Evolutionary conservation across 2,888 invertebrate species (phyloP), one percentile per base, ranked within the genome.

Genomic region (Dusona sp.): DNA sequence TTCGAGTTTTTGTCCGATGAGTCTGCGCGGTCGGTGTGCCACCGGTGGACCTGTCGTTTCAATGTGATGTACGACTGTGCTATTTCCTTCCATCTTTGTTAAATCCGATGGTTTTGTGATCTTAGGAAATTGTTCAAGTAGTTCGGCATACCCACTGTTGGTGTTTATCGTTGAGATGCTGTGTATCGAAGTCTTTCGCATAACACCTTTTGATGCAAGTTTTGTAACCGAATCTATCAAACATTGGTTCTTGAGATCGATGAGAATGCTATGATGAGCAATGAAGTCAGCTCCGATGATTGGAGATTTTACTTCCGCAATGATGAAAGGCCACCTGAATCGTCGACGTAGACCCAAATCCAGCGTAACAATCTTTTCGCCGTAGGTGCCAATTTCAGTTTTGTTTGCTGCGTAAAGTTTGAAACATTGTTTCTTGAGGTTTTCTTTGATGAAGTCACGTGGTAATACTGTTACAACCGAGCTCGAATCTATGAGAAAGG

Each of bases 271-370:
- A 25, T 86, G 42, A 25, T 86, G 75, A 0, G 65, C 57, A 9
- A 88, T 64, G 57, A 87, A 89, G 22, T 88, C 87, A 9, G 87
- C 85, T 6, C 89, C 88, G 11, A 89, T 65, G 25, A 89, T 88
- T 11, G 87, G 68, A 9, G 80, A 13, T 25, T 57, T 29, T 2
- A 87, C 82, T 4, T 84, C 83, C 6, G 88, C 87, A 29, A 89
- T 79, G 16, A 88, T 72, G 65, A 89, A 88, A 0, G 79, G 19
- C 86, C 84, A 88, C 4, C 61, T 68, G 33, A 89, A 83, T 2
- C n/a, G 33, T 36, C 87, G 65, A 4, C 87, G 82, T 1, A 86
- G 67, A 25, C 72, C 79, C 42, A 87, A 16, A 29, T 88, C 84
- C 1, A 89, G 57, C 11, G 68, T 65, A 4, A 87, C 13, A n/a